phyloP scores from a whole-genome alignment of 2,113 vertebrate genomes.

The rabbit (Oryctolagus cuniculus) region DNA sequence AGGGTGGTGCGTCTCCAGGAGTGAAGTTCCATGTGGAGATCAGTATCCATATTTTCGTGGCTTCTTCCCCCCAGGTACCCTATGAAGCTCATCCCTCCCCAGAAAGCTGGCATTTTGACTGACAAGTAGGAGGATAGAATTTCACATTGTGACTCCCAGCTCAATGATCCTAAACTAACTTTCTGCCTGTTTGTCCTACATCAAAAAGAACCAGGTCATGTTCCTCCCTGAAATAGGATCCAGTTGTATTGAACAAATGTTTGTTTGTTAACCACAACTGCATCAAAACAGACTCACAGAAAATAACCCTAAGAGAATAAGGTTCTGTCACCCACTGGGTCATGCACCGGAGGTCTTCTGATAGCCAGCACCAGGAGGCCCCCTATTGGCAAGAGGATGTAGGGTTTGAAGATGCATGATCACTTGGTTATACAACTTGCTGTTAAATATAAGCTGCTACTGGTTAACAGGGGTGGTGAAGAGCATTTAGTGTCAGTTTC shows the following conservation, averaged over 20 bases:
- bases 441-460: not conserved
- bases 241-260: not conserved
- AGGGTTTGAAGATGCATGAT: not conserved
- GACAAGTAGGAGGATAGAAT: too few relatives aligned
- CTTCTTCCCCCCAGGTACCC: too few relatives aligned
- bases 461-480: not conserved
- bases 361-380: not conserved
- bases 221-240: not conserved
- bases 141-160: too few relatives aligned
- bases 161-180: too few relatives aligned
- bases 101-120: too few relatives aligned
- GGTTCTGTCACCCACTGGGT: not conserved
- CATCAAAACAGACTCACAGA: constrained; percentile 19
- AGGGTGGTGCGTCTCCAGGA: too few relatives aligned
- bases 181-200: too few relatives aligned
- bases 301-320: not conserved
- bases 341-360: not conserved
- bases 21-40: too few relatives aligned
- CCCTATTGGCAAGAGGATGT: not conserved
- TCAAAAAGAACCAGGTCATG: not conserved
- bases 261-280: not conserved
- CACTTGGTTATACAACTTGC: not conserved
- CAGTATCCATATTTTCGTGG: too few relatives aligned
- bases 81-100: too few relatives aligned
- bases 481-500: not conserved